Base-by-base conservation (phyloP, 2,797 vertebrate species). In the Borostomias antarcticus region DNA sequence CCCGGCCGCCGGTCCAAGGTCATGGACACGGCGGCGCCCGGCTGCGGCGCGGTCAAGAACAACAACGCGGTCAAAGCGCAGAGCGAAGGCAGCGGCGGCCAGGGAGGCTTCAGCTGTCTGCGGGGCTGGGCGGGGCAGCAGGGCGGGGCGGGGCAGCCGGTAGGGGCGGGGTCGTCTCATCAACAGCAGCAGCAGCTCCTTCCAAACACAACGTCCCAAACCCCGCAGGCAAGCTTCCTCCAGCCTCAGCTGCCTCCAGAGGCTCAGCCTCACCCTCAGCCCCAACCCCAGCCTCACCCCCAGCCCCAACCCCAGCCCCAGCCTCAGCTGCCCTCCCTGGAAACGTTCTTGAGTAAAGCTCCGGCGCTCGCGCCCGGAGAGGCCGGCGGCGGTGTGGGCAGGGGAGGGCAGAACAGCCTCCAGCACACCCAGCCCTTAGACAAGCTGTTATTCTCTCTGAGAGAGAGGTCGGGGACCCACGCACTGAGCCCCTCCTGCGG, bases 281-380 rank as follows among this genome's bases (percentile, higher is more conserved):
- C 83, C 2, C 85, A 82, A 52, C 78, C 82, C 59, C 85, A 85
- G 48, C 63, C 75, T 23, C 70, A 52, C 29, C 7, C 57, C 35
- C 70, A 62, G 30, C 43, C 70, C 5, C 82, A 82, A 13, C 58
- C 77, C 0, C 78, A 86, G 35, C 72, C 86, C n/a, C 86, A 79
- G 5, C 64, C 82, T 58, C 84, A 88, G 61, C 82, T 88, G 63
- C 81, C 89, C 6, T 75, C 84, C 1, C 71, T 90, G n/a, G 89
- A 91, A 54, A 77, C 73, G 40, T 91, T 90, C 70, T 79, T 91
- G 63, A 80, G 76, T 2, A 92, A 92, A 86, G 66, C 80, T 37
- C 66, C 78, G 1, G 30, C 83, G 0, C 37, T 86, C n/a, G 72
- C 70, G 66, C 65, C 67, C 60, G 73, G 82, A 68, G 85, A 88